Percentiles rank a stretch among this genome's conserved stretches.
Conservation (phyloP, 2,888 invertebrate species). For the Leptinotarsa rubiginosa region DNA sequence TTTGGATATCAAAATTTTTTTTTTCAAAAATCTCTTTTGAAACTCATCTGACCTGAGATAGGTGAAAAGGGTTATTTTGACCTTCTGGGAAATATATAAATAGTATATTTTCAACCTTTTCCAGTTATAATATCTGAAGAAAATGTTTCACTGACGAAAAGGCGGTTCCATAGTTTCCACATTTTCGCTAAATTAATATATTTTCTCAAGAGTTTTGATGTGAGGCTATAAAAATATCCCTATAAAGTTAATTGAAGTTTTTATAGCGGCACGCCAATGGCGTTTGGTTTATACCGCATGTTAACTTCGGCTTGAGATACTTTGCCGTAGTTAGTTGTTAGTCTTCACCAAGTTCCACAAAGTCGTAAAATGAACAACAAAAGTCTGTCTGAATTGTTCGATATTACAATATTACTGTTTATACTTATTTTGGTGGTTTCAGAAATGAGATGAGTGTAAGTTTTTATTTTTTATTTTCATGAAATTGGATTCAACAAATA, state of each 20-base stretch:
- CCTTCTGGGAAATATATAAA: too few relatives aligned
- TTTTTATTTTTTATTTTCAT: not conserved
- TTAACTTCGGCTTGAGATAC: not conserved
- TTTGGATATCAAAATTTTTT: too few relatives aligned
- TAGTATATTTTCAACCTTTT: too few relatives aligned
- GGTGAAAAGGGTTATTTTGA: too few relatives aligned
- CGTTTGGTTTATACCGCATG: not conserved
- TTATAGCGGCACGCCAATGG: conserved; percentile 15
- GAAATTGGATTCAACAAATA: not conserved
- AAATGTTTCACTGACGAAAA: too few relatives aligned
- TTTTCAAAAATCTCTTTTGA: too few relatives aligned
- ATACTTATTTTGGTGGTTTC: conserved; percentile 25
- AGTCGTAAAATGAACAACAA: not conserved
- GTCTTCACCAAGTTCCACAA: not conserved
- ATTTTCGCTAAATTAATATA: not conserved
- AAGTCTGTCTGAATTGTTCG: not conserved
- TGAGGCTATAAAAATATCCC: conserved; percentile 2
- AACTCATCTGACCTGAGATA: too few relatives aligned
- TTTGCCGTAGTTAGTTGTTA: not conserved
- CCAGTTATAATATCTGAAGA: too few relatives aligned
- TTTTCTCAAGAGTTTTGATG: not conserved
- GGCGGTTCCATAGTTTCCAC: not conserved
- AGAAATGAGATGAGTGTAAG: conserved; percentile 6
- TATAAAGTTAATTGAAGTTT: conserved; percentile 4
- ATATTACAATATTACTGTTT: not conserved